These are phyloP conservation scores for Anthopleura sola DNA, from an alignment of 64 coral and sea anemone species.

Conservation along the genomic window DNA sequence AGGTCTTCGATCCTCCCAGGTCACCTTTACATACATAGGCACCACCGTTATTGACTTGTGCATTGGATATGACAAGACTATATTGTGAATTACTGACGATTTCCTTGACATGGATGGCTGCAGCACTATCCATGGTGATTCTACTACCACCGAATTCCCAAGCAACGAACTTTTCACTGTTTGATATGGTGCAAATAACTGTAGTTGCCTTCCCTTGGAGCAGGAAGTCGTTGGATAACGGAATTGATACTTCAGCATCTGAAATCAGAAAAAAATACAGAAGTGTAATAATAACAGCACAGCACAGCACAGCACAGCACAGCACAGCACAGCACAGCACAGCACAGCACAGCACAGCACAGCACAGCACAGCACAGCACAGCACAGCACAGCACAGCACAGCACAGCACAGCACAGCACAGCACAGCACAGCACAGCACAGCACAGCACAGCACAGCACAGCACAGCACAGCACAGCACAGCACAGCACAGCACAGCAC, in stretches of 20 bases:
- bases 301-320: background rate
- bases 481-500: slow-evolving; percentile 1
- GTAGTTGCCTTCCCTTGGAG: background rate
- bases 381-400: background rate
- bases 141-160: background rate
- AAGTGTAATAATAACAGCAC: background rate
- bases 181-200: background rate
- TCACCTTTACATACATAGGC: slow-evolving; percentile 25
- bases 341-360: background rate
- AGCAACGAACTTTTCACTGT: background rate
- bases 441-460: background rate
- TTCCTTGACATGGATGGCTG: background rate
- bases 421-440: background rate
- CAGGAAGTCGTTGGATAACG: background rate
- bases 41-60: slow-evolving; percentile 9
- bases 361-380: background rate
- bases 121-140: background rate
- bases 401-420: background rate
- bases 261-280: background rate
- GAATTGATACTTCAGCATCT: background rate
- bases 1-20: background rate
- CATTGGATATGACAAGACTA: slow-evolving; percentile 1
- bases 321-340: background rate
- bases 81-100: background rate
- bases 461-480: background rate